Evolutionary conservation across 2,888 invertebrate genomes (phyloP), one percentile per base, ranked within the genome.

Genomic region (Pardosa pseudoannulata): DNA sequence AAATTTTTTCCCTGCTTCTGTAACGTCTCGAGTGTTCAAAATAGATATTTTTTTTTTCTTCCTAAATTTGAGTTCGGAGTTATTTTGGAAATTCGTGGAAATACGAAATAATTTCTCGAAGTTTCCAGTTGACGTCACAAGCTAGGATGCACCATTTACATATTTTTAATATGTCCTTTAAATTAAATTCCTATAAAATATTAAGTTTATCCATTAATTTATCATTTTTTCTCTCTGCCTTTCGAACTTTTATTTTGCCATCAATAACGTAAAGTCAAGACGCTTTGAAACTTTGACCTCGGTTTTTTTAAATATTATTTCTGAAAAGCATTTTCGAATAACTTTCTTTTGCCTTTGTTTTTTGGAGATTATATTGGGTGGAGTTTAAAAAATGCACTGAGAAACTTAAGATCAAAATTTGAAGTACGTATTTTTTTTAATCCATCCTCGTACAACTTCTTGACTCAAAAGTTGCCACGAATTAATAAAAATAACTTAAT

Each of bases 141-240:
- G 19, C 6, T 29, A 19, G n/a, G 31, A 6, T 62, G 23, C 23
- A 19, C 27, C 39, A 83, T 83, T 83, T 83, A 65, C 83, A 83
- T 83, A 78, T 83, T 83, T 83, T 83, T 78, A 78, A 78, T 83
- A 78, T 83, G 56, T 31, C 72, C 83, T 78, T 78, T 72, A 83
- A 83, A 83, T 78, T 83, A 67, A 83, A 83, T 78, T 83, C 78
- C 39, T 70, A 27, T 72, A 78, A 70, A 78, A 73, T 78, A 85
- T 85, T 73, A 73, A 73, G 64, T 62, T 85, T 73, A 31, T 32
- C 16, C 41, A 64, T 78, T 85, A 85, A 85, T 68, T 78, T 67
- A 62, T 27, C 23, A 67, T 80, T 73, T 72, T 36, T 23, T 16
- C 23, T 23, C 11, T 11, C 36, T 11, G 36, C 46, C 9, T 16